Base-by-base conservation (phyloP, 2,113 vertebrate species). In the Aramus guarauna region DNA sequence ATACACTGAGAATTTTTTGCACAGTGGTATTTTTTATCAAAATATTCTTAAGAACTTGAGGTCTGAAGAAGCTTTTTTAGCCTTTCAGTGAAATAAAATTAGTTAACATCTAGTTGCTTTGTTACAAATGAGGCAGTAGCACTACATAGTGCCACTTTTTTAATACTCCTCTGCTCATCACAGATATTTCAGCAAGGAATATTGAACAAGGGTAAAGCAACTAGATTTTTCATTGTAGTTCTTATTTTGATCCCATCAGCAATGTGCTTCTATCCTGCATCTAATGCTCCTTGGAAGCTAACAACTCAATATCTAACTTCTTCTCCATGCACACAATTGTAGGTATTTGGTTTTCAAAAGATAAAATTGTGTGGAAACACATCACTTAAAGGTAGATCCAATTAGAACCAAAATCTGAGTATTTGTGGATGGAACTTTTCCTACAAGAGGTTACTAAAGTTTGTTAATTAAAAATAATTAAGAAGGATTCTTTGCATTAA, bases 381-480 rank as follows among this genome's bases (percentile, higher is more conserved):
- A 55, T 29, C 8, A 79, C 67, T 41, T 67, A 74, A 85, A 71
- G 39, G 15, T 82, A 71, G 19, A 43, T 94, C 19, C 30, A 86
- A 13, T 66, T 79, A 82, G 29, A 71, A 43, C 4, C 9, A 82
- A 74, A 91, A 47, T 23, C 15, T 47, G 22, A 87, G 9, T 18
- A 26, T 53, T 79, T 75, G 60, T 90, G 36, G 32, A 72, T 53
- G 74, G 36, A 80, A 69, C 15, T 58, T 85, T 55, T 80, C 30
- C 85, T 96, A 15, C 55, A 80, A 78, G 39, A 76, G 23, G n/a
- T 58, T 93, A 83, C 47, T 77, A 26, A 71, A 80, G 29, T 56
- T 72, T 68, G 34, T 29, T 83, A 91, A 94, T 86, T 50, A 92
- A 89, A 94, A 91, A 53, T 75, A 88, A 86, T 95, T 78, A 52